Evolutionary conservation across 2,797 vertebrate species (phyloP), one percentile per base, ranked within the genome.

Genomic region (Yasuhikotakia modesta): DNA sequence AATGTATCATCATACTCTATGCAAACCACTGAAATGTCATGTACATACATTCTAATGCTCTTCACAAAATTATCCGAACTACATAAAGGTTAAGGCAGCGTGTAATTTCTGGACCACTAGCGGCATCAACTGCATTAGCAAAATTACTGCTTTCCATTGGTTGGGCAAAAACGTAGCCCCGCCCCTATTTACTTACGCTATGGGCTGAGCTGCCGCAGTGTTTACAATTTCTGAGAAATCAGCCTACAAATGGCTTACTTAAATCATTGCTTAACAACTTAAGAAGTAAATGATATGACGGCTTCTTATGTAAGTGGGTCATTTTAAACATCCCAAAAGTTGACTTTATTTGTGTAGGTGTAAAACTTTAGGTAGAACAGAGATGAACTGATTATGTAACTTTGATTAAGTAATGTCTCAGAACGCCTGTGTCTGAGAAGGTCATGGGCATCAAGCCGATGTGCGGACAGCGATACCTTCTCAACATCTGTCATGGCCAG

Each of bases 391-490:
- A 64, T 64, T 30, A 43, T 43, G 14, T 43, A 61, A 13, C 61
- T 76, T 70, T 22, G 53, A 72, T 27, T 10, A 60, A 48, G 52
- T 17, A 30, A 27, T 7, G 43, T 13, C 16, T 64, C 46, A 30
- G n/a, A 14, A 8, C 46, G 30, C 58, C 43, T 12, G 67, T 53
- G 60, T 32, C 67, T 52, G 78, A 35, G 46, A 53, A 79, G 63
- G 69, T 70, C 68, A 76, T 53, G 35, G 32, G 32, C 55, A 60
- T 30, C 21, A n/a, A 50, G 21, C 16, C 16, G 6, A 52, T 39
- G n/a, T 48, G 30, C 64, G 63, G 32, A 50, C 39, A 22, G 55
- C 63, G 39, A 19, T 16, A 50, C 21, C 63, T 48, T 48, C 14
- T 60, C 35, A 64, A 64, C 32, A 76, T 13, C 39, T 46, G 58